Conservation (phyloP, 2,113 vertebrate genomes). For the Haemorhous mexicanus region DNA sequence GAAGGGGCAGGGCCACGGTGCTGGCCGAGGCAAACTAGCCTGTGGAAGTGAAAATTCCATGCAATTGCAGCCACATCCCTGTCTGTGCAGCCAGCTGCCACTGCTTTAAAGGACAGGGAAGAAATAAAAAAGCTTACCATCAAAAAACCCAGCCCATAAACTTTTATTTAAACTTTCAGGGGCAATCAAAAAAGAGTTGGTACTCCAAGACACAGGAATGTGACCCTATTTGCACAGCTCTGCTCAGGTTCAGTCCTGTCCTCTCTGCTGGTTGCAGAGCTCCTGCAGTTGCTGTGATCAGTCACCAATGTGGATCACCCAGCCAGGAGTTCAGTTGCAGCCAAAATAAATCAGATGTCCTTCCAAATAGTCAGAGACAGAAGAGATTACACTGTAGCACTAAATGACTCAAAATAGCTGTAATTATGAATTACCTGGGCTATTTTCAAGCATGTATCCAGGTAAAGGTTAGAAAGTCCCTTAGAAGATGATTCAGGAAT, state of each 20-base stretch:
- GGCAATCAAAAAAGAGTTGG: not conserved
- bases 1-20: not conserved
- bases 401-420: not conserved
- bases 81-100: not conserved
- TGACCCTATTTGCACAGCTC: not conserved
- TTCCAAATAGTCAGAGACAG: constrained; percentile 27
- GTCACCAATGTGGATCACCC: not conserved
- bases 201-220: not conserved
- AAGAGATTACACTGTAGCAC: not conserved
- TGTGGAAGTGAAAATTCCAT: not conserved
- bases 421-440: not conserved
- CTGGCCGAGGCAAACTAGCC: not conserved
- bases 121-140: not conserved
- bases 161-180: not conserved
- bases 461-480: not conserved
- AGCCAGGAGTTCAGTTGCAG: not conserved
- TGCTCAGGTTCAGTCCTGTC: not conserved
- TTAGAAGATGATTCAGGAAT: not conserved
- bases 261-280: not conserved
- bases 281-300: constrained; percentile 18
- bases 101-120: not conserved
- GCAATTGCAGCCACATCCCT: not conserved
- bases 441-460: not conserved
- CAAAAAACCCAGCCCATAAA: not conserved
- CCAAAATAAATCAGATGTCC: constrained; percentile 14